A percentile compares a stretch with the other conserved stretches of the same genome.
Evolutionary conservation across 92 coral and sea anemone species (phyloP).

Genomic region (Parazoanthus swiftii): DNA sequence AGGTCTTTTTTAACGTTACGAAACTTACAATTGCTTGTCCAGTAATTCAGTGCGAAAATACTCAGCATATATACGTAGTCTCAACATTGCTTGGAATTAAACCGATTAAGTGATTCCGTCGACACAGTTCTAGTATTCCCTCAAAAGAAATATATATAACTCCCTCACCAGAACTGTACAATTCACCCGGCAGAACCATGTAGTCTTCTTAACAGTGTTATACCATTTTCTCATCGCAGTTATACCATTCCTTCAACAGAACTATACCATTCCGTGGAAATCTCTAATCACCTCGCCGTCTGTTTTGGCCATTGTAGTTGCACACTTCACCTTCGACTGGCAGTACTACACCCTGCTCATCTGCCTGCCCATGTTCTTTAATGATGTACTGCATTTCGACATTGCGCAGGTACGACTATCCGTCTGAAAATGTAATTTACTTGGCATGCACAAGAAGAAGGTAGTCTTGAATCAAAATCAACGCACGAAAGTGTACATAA

Average conservation of each 20-base stretch:
- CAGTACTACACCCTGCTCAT: constrained; percentile 4
- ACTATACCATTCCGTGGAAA: constrained; percentile 22
- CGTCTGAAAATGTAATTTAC: neutral
- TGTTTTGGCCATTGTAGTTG: neutral
- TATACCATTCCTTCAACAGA: neutral
- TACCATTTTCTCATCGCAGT: too few species aligned
- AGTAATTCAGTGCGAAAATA: too few species aligned
- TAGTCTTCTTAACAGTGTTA: too few species aligned
- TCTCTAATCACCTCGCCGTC: neutral
- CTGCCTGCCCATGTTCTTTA: constrained; percentile 32
- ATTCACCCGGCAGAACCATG: neutral
- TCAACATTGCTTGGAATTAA: too few species aligned
- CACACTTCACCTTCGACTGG: constrained; percentile 22
- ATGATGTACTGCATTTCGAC: constrained; percentile 14
- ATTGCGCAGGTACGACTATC: neutral
- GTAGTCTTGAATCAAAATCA: too few species aligned
- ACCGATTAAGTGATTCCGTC: too few species aligned
- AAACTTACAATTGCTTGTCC: too few species aligned
- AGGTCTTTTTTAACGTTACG: too few species aligned
- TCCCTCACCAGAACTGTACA: neutral
- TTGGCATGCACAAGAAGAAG: neutral
- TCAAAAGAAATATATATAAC: neutral
- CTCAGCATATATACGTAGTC: too few species aligned
- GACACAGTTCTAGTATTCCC: too few species aligned
- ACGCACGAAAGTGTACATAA: too few species aligned